Conservation (phyloP, 2,888 invertebrate genomes). For the Agrotis ipsilon region DNA sequence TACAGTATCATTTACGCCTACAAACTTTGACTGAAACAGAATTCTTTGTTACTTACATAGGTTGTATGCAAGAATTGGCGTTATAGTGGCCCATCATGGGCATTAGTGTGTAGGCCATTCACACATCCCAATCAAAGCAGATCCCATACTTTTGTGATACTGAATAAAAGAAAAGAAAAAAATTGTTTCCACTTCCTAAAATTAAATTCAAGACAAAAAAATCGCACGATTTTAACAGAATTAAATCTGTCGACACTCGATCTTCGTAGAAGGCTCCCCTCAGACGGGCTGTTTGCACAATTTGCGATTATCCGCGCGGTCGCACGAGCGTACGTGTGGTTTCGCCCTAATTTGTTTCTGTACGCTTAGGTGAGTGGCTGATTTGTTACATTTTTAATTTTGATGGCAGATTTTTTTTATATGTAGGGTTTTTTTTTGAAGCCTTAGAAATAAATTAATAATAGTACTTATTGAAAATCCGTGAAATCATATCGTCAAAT, state of each 20-base stretch:
- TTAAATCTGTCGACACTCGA: conserved; percentile 66
- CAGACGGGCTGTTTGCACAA: conserved; percentile 68
- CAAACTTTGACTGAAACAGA: no score
- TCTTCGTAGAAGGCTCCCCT: conserved; percentile 51
- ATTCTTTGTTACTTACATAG: no score
- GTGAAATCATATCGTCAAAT: no score
- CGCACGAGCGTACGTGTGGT: conserved; percentile 65
- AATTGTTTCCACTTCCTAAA: conserved; percentile 34
- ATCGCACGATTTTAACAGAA: conserved; percentile 53
- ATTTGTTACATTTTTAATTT: conserved; percentile 65
- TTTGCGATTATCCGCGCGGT: conserved; percentile 67
- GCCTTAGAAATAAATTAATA: conserved; percentile 7
- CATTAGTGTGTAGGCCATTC: neutral
- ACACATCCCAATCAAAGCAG: conserved; percentile 5
- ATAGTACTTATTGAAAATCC: no score
- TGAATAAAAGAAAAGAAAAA: neutral
- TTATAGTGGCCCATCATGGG: neutral
- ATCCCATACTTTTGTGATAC: neutral
- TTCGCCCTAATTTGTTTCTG: conserved; percentile 60
- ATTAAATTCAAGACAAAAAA: conserved; percentile 33
- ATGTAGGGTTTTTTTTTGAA: conserved; percentile 32
- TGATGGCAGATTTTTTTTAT: conserved; percentile 46
- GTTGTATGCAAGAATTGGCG: neutral
- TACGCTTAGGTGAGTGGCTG: conserved; percentile 41
- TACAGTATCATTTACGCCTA: no score